Base-by-base conservation (phyloP, 2,113 vertebrate genomes). In the Spheniscus mendiculus region DNA sequence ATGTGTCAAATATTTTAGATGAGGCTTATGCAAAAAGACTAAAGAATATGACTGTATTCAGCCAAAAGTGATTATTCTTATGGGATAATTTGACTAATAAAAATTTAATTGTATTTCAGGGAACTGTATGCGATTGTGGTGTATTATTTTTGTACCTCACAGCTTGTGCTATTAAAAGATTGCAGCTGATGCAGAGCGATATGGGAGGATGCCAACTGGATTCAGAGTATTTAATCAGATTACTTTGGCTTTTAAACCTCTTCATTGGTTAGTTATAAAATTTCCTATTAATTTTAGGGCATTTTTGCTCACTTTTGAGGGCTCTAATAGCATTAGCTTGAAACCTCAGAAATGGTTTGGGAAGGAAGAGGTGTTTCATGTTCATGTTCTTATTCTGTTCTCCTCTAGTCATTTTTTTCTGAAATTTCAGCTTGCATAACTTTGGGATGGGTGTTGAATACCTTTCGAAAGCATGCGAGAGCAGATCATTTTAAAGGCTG, bases 201-300 rank as follows among this genome's bases (percentile, higher is more conserved):
- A 89, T 84, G 70, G 56, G 89, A 89, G 65, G 40, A 77, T 83
- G 87, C 89, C 96, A 97, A 58, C 78, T 73, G 78, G 38, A 96
- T 72, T 94, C 49, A 70, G 81, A 89, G 53, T 55, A 87, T 70
- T 95, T 95, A 91, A 95, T 96, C 84, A 90, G 84, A 95, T 95
- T 96, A 70, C 30, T 93, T 74, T 61, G 58, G 36, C 62, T 89
- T 79, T 95, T 58, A 94, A 95, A 96, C 85, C 20, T 79, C 50
- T 62, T 89, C 81, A 70, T 65, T 90, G 87, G 81, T 61, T 87
- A 58, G 61, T 69, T 85, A 89, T 73, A 93, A 90, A 80, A 66
- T 38, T 87, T 80, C 73, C 87, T 94, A 96, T 93, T 96, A 69
- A 95, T 94, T 95, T 82, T 65, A 77, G n/a, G 30, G 18, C 42